phyloP scores from a whole-genome alignment of 2,888 invertebrate genomes.

The Drosophila gaucha region DNA sequence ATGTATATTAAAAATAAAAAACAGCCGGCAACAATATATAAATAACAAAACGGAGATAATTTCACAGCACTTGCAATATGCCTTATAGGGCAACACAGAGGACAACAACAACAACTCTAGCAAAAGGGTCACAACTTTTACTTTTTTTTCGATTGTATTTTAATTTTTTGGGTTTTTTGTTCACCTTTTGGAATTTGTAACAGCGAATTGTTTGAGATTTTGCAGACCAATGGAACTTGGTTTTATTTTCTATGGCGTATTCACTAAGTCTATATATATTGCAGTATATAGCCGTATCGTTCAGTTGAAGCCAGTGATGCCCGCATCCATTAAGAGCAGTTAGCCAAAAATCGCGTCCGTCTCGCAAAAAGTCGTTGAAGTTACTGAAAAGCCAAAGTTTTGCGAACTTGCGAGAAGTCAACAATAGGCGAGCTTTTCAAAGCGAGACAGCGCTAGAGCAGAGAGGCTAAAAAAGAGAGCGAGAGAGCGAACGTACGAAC shows the following conservation, averaged over 20 bases:
- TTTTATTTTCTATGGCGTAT: conserved; percentile 30
- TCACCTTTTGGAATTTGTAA: conserved; percentile 56
- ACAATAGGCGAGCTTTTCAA: conserved; percentile 45
- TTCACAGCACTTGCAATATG: conserved; percentile 33
- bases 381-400: conserved; percentile 71
- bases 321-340: conserved; percentile 26
- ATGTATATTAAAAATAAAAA: too few species aligned
- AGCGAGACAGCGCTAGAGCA: not conserved
- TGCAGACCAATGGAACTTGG: conserved; percentile 24
- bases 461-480: conserved; percentile 5
- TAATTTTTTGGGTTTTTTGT: conserved; percentile 13
- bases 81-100: conserved; percentile 52
- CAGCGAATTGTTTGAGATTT: conserved; percentile 30
- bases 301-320: conserved; percentile 57
- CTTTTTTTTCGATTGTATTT: conserved; percentile 32
- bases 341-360: conserved; percentile 70
- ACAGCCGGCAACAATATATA: conserved; percentile 4
- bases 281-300: conserved; percentile 63
- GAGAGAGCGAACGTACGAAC: conserved; percentile 27
- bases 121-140: conserved; percentile 61
- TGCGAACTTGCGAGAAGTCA: conserved; percentile 35
- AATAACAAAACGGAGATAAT: not conserved
- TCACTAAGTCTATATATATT: conserved; percentile 63
- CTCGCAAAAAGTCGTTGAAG: conserved; percentile 81
- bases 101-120: conserved; percentile 44